Evolutionary conservation across 2,888 invertebrate genomes (phyloP).

Genomic region (Leptothorax acervorum): DNA sequence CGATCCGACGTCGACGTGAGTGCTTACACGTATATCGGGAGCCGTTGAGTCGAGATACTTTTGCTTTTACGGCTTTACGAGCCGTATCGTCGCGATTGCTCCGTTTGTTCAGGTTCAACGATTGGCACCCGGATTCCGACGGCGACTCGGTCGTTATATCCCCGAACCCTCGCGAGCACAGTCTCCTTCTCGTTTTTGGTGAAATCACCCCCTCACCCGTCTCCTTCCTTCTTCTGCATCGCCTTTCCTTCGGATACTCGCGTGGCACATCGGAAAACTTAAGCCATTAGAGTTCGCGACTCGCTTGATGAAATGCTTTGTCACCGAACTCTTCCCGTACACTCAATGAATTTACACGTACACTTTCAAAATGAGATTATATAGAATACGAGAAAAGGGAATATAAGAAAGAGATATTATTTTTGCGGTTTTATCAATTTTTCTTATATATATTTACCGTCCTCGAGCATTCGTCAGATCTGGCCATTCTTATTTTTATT

Average conservation of each 20-base stretch:
- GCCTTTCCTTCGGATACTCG: conserved; percentile 36
- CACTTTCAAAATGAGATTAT: conserved; percentile 30
- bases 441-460: not conserved
- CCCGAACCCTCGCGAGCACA: conserved; percentile 45
- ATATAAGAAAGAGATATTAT: not conserved
- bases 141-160: conserved; percentile 64
- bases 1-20: conserved; percentile 38
- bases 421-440: not conserved
- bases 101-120: conserved; percentile 77
- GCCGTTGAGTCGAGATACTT: conserved; percentile 68
- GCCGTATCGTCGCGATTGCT: conserved; percentile 74
- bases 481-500: not conserved
- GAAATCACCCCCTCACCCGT: not conserved
- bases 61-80: conserved; percentile 78
- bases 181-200: not conserved
- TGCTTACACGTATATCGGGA: conserved; percentile 57
- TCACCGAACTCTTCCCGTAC: conserved; percentile 55
- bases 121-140: conserved; percentile 72
- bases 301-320: conserved; percentile 55
- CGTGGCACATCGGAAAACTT: conserved; percentile 61
- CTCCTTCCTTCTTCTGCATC: no score
- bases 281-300: conserved; percentile 64
- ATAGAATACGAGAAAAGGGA: not conserved
- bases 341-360: conserved; percentile 54
- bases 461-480: not conserved